Base-by-base conservation (phyloP, 2,113 vertebrate genomes). In the Calidris pugnax region DNA sequence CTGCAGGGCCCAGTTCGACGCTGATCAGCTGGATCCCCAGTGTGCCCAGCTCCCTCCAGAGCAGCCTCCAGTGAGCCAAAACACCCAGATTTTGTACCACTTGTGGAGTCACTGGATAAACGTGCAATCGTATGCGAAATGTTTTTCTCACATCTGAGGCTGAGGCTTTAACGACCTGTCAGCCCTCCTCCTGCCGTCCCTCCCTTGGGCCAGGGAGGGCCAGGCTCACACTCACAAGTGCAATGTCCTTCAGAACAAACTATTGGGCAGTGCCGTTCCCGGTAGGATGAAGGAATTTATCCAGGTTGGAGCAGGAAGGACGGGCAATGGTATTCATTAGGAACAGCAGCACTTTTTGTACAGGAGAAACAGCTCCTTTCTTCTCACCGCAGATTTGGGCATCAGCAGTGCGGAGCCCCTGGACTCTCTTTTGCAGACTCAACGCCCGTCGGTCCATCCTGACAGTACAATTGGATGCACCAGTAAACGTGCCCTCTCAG, bases 1-100 rank as follows among this genome's bases (percentile, higher is more conserved):
- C 45, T 7, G 28, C 27, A 33, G 4, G 8, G 26, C 53, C 30
- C 0, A 0, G 24, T 6, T 63, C 3, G 1, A 33, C 2, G 30
- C 2, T 6, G 20, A 5, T 6, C 32, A 30, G 60, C 41, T 50
- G 71, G 51, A 24, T 9, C 41, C 17, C 9, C 0, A 24, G 1
- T 0, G 0, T 14, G 67, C n/a, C 27, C 9, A 7, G 35, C 20
- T 48, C 15, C 74, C 78, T 64, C n/a, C 32, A 17, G 43, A 53
- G 19, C 35, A 68, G 30, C 50, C 35, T 8, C 12, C 17, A 30
- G 39, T 1, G 26, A 78, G 50, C 24, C 22, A 10, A 67, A 72
- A 5, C 33, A 48, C 8, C 1, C 0, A 14, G n/a, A 11, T 24
- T 87, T 35, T 24, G 37, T 18, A n/a, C 28, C 62, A 18, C 37